Percentiles rank a stretch among this genome's conserved stretches.
Conservation (phyloP, 2,113 vertebrate species). For the Microtus montanus region DNA sequence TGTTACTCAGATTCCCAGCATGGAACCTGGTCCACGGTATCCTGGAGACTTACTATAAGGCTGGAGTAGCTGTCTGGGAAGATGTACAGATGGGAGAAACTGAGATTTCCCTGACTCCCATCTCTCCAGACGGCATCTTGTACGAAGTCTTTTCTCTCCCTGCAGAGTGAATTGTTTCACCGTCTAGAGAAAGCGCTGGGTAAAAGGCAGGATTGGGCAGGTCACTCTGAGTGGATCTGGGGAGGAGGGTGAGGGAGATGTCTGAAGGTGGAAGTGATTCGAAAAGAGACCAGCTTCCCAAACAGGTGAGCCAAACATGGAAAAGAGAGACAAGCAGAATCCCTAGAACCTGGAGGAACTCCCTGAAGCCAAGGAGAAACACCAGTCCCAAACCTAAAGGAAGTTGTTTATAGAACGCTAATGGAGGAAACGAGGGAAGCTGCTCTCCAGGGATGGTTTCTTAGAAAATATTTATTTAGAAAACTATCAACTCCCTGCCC, state of each 20-base stretch:
- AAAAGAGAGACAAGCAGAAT: neutral
- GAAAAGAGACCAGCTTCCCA: neutral
- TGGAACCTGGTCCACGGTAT: fast-evolving
- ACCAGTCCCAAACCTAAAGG: neutral
- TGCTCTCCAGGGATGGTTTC: neutral
- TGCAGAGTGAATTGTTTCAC: neutral
- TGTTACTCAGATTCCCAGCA: neutral
- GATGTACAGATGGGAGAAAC: neutral
- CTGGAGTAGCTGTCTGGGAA: fast-evolving
- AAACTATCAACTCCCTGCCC: slow-evolving; percentile 28
- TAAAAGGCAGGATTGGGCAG: neutral
- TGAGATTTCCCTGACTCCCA: fast-evolving
- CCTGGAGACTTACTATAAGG: fast-evolving
- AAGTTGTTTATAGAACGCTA: neutral
- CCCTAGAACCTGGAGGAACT: neutral
- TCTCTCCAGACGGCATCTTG: neutral
- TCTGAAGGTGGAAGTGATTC: neutral
- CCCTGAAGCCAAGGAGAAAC: neutral
- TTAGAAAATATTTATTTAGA: slow-evolving; percentile 76
- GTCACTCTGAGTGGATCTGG: neutral
- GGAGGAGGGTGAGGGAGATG: neutral
- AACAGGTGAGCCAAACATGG: neutral
- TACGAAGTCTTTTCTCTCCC: neutral
- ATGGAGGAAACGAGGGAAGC: neutral
- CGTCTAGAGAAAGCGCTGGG: fast-evolving